A percentile compares a stretch with the other conserved stretches of the same genome.
Evolutionary conservation across 2,113 vertebrate species (phyloP).

Genomic region (Elephantulus edwardii): DNA sequence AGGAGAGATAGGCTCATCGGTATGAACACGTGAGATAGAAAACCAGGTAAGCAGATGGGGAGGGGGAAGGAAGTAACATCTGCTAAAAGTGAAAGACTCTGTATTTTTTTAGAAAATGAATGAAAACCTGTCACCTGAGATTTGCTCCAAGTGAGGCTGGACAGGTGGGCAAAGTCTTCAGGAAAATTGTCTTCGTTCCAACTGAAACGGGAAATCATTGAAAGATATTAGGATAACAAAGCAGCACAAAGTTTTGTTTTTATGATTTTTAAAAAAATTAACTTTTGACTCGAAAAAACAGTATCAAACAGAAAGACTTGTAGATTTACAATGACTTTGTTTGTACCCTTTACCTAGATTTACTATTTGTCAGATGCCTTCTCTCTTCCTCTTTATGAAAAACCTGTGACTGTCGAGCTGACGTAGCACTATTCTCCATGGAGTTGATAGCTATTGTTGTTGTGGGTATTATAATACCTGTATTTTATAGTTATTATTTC

Average conservation of each 20-base stretch:
- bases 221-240: not conserved
- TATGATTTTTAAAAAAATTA: not conserved
- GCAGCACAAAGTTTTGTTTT: not conserved
- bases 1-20: too few relatives aligned
- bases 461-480: not conserved
- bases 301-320: not conserved
- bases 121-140: not conserved
- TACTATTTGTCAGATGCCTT: not conserved
- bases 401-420: too few relatives aligned
- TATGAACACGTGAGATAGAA: not conserved
- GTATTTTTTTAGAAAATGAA: not conserved
- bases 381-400: too few relatives aligned
- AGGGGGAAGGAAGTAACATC: not conserved
- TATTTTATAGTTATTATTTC: not conserved
- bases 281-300: conserved; percentile 25
- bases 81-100: not conserved
- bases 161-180: not conserved
- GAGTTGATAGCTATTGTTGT: not conserved
- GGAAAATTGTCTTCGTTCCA: conserved; percentile 8
- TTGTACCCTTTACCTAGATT: not conserved
- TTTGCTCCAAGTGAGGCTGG: not conserved
- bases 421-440: too few relatives aligned
- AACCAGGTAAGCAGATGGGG: not conserved
- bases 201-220: not conserved
- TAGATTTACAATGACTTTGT: not conserved